Evolutionary conservation across 2,797 vertebrate species (phyloP).

Genomic region (Hybognathus amarus): DNA sequence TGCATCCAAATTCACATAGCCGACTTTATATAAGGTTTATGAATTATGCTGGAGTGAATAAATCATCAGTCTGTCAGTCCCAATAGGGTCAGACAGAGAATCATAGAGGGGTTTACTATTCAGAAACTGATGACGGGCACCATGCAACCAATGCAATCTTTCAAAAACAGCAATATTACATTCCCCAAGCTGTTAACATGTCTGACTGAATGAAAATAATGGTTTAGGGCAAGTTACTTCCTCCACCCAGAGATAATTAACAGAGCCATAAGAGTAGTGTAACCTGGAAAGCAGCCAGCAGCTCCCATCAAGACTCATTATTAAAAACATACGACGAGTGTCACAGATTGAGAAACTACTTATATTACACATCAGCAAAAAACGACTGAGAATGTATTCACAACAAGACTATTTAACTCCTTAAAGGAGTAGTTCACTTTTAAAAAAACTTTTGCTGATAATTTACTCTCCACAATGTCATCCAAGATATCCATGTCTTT

Average conservation of each 20-base stretch:
- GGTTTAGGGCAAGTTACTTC: conserved; percentile 36
- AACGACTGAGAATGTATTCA: background rate
- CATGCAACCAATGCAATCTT: conserved; percentile 23
- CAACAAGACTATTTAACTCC: background rate
- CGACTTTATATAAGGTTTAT: background rate
- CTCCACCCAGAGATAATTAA: conserved; percentile 61
- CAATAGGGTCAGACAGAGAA: background rate
- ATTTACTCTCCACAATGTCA: no score
- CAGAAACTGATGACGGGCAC: conserved; percentile 11
- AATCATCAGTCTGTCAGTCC: background rate
- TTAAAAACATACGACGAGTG: conserved; percentile 30
- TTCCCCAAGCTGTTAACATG: conserved; percentile 30
- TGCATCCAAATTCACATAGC: background rate
- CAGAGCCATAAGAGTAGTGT: conserved; percentile 38
- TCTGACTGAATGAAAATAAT: conserved; percentile 52
- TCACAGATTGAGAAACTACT: conserved; percentile 2
- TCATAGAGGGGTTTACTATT: background rate
- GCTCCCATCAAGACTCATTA: conserved; percentile 43
- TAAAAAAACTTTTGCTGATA: no score
- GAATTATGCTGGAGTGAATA: background rate
- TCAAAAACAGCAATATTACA: conserved; percentile 45
- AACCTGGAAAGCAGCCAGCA: conserved; percentile 51
- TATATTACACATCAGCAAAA: background rate
- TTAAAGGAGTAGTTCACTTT: no score
- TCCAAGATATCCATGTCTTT: no score